Conservation (phyloP, 37 sponge, comb jelly and placozoan species). For the Aphrocallistes beatrix region DNA sequence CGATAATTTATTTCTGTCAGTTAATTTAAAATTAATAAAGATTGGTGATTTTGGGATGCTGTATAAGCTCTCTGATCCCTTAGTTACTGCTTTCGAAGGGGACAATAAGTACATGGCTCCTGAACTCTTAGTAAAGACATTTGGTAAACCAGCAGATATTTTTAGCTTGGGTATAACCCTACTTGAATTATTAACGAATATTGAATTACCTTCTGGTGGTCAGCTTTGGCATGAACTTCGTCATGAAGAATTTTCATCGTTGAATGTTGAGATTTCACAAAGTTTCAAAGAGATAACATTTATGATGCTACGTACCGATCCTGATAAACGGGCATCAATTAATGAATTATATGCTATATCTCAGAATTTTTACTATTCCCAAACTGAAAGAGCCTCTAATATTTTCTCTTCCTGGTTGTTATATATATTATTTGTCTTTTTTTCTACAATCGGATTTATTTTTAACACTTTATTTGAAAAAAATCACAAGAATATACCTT, state of each 20-base stretch:
- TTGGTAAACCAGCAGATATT: background rate
- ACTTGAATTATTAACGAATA: background rate
- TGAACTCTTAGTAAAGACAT: background rate
- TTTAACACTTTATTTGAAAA: too few species aligned
- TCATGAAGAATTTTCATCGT: background rate
- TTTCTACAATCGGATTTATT: too few species aligned
- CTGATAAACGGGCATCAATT: too few species aligned
- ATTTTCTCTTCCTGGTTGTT: too few species aligned
- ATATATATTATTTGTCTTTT: too few species aligned
- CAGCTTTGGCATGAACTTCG: background rate
- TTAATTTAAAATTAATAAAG: background rate
- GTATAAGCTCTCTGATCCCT: background rate
- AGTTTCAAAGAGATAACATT: too few species aligned
- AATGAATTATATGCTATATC: too few species aligned
- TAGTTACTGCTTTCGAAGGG: background rate
- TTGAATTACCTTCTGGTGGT: background rate
- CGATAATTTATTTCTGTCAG: background rate
- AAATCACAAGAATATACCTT: too few species aligned
- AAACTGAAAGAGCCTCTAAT: too few species aligned
- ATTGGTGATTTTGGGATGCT: background rate
- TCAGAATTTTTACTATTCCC: too few species aligned
- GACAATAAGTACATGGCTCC: slow-evolving; percentile 6
- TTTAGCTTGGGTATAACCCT: background rate
- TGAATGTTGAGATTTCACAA: too few species aligned
- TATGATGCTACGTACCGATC: too few species aligned